Evolutionary conservation across 2,113 vertebrate genomes (phyloP).

Genomic region (Scartelaos histophorus): DNA sequence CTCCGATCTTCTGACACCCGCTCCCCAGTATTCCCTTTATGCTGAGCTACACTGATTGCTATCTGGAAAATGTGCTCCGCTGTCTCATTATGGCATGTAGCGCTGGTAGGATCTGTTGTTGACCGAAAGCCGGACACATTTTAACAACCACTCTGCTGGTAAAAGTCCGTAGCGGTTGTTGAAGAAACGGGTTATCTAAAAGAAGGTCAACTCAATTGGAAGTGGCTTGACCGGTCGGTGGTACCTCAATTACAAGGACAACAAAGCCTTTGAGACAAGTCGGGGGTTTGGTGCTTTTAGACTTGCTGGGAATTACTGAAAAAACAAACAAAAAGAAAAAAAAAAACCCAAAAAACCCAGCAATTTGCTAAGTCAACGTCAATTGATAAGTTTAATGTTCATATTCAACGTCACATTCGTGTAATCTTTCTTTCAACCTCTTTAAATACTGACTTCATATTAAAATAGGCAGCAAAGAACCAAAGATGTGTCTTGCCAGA

Average conservation of each 20-base stretch:
- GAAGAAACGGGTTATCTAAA: neutral
- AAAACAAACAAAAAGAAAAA: no score
- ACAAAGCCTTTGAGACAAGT: neutral
- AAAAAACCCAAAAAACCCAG: no score
- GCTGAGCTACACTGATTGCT: slow-evolving; percentile 16
- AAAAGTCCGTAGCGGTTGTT: neutral
- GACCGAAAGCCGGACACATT: neutral
- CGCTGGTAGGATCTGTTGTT: neutral
- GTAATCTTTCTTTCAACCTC: no score
- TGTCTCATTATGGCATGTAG: slow-evolving; percentile 1
- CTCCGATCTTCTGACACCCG: slow-evolving; percentile 29
- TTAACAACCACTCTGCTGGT: neutral
- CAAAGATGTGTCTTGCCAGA: no score
- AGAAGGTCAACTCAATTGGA: neutral
- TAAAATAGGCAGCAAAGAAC: no score
- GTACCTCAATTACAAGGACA: neutral
- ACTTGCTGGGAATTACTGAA: neutral
- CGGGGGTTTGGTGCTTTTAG: neutral
- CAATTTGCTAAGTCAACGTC: neutral
- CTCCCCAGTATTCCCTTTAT: neutral
- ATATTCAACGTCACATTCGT: no score
- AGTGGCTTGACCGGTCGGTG: neutral
- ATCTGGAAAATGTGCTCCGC: slow-evolving; percentile 17
- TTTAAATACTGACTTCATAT: no score
- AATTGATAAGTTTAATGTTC: neutral